phyloP scores from a whole-genome alignment of 1,140 invertebrate species.

The Neodiprion virginianus region DNA sequence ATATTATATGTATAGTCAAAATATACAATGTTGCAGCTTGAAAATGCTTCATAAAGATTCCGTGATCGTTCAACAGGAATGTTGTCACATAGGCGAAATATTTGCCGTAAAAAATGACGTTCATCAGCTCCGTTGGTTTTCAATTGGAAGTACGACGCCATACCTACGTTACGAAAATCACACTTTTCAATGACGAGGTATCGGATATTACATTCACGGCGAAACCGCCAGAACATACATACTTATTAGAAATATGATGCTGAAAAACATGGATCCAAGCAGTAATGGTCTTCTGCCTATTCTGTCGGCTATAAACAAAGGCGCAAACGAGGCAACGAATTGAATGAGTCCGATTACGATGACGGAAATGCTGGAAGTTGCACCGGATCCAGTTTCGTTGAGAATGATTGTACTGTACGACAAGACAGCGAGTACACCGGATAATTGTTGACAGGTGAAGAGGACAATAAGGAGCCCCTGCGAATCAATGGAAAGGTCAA shows the following conservation, averaged over 20 bases:
- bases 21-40: no score
- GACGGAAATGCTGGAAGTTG: conserved; percentile 61
- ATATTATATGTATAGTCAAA: no score
- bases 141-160: conserved; percentile 68
- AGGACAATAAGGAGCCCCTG: conserved; percentile 67
- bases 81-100: no score
- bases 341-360: conserved; percentile 75
- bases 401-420: conserved; percentile 77
- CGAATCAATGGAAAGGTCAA: neutral
- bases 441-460: conserved; percentile 74
- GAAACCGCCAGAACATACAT: conserved; percentile 21
- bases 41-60: no score
- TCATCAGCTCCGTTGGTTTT: conserved; percentile 53
- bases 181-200: neutral
- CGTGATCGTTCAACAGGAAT: no score
- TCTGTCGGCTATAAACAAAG: conserved; percentile 70
- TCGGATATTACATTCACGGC: conserved; percentile 22
- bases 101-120: no score
- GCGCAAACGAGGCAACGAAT: conserved; percentile 64
- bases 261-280: conserved; percentile 65
- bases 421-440: conserved; percentile 74
- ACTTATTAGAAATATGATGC: conserved; percentile 49
- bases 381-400: conserved; percentile 59
- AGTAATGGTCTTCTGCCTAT: conserved; percentile 72
- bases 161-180: conserved; percentile 48